Evolutionary conservation across 2,113 vertebrate genomes (phyloP).

Genomic region (Stomatorhinus ivindoensis): DNA sequence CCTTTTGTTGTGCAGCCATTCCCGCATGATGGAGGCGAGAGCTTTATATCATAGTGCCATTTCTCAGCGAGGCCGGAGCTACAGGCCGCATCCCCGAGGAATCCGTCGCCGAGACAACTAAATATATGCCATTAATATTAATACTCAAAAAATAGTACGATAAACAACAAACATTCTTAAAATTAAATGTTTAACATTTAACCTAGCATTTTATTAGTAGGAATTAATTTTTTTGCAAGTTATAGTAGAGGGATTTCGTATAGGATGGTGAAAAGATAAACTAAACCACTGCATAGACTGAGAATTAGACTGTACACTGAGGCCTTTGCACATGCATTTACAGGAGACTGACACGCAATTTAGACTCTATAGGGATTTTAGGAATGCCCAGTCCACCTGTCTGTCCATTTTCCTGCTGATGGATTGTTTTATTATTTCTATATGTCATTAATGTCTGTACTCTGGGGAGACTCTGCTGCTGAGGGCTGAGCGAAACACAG

Average conservation of each 20-base stretch:
- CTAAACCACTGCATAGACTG: background rate
- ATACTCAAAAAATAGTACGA: background rate
- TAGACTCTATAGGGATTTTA: background rate
- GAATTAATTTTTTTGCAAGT: background rate
- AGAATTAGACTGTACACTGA: background rate
- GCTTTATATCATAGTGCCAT: background rate
- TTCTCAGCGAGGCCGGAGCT: background rate
- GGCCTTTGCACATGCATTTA: background rate
- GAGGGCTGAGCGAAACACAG: background rate
- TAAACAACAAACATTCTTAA: background rate
- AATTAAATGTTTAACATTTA: background rate
- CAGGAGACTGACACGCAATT: background rate
- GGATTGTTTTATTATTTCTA: background rate
- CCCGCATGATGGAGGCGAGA: background rate
- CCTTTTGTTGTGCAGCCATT: background rate
- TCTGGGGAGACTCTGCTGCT: background rate
- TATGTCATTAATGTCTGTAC: background rate
- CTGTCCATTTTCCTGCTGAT: background rate
- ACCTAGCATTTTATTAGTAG: background rate
- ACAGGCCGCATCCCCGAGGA: background rate
- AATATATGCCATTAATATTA: background rate
- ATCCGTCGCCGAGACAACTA: background rate
- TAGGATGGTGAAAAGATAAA: background rate
- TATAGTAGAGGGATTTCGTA: background rate
- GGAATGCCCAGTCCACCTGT: background rate